Conservation (phyloP, 1,140 invertebrate species). For the Heliconius himera region DNA sequence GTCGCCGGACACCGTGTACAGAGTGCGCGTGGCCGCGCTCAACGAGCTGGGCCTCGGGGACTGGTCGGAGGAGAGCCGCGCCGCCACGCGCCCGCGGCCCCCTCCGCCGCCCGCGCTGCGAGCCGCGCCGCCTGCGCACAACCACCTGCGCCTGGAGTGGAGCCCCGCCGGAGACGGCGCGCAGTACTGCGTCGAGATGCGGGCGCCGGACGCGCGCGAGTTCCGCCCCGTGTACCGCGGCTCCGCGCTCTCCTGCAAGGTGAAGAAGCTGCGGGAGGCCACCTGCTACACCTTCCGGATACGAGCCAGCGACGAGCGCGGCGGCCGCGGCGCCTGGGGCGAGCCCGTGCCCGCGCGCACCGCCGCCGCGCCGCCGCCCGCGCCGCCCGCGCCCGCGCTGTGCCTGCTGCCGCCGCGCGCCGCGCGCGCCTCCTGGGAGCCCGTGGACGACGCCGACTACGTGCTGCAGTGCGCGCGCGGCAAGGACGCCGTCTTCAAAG, state of each 20-base stretch:
- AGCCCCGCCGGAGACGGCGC: slow-evolving; percentile 87
- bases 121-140: slow-evolving; percentile 87
- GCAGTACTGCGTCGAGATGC: slow-evolving; percentile 91
- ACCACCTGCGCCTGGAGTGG: slow-evolving; percentile 94
- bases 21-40: slow-evolving; percentile 90
- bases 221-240: slow-evolving; percentile 91
- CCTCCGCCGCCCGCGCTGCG: slow-evolving; percentile 89
- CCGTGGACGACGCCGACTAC: slow-evolving; percentile 82
- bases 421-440: slow-evolving; percentile 82
- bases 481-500: slow-evolving; percentile 79
- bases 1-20: slow-evolving; percentile 83
- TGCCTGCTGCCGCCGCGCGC: slow-evolving; percentile 70
- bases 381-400: slow-evolving; percentile 86
- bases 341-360: slow-evolving; percentile 86
- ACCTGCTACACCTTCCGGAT: slow-evolving; percentile 91
- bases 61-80: slow-evolving; percentile 87
- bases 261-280: slow-evolving; percentile 90
- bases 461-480: slow-evolving; percentile 84
- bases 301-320: slow-evolving; percentile 89
- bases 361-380: slow-evolving; percentile 88
- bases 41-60: slow-evolving; percentile 91
- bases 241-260: slow-evolving; percentile 88
- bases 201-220: slow-evolving; percentile 84
- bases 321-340: slow-evolving; percentile 90
- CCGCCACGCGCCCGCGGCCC: slow-evolving; percentile 88